A percentile compares a stretch with the other conserved stretches of the same genome.
Conservation (phyloP, 2,888 invertebrate genomes). For the Liodrosophila aerea region DNA sequence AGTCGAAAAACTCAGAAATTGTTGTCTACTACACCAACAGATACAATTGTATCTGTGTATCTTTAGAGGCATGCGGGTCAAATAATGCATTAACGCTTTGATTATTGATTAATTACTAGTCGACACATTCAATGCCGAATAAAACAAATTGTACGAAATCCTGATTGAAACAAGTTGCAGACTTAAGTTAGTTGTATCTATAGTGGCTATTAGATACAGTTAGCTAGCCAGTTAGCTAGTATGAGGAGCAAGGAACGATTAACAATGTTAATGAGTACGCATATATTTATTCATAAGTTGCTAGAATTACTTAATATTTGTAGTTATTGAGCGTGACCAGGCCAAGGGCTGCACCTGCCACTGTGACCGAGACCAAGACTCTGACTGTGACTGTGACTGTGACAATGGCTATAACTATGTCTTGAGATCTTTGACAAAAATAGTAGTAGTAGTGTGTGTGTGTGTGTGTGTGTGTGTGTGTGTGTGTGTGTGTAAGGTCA, state of each 20-base stretch:
- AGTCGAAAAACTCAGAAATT: too few relatives aligned
- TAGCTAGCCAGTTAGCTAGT: too few relatives aligned
- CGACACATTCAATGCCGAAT: too few relatives aligned
- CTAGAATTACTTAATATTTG: constrained; percentile 62
- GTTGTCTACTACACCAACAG: too few relatives aligned
- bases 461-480: constrained; percentile 51
- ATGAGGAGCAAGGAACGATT: too few relatives aligned
- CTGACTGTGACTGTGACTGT: constrained; percentile 9
- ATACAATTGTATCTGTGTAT: neutral
- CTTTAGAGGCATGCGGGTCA: neutral
- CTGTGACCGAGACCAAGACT: constrained; percentile 9
- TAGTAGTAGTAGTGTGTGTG: constrained; percentile 51
- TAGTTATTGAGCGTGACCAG: constrained; percentile 68
- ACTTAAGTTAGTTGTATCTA: too few relatives aligned
- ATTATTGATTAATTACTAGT: neutral
- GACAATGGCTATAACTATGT: constrained; percentile 12
- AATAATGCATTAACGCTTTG: too few relatives aligned
- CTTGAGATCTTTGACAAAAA: constrained; percentile 45
- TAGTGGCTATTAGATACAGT: too few relatives aligned
- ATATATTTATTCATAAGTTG: constrained; percentile 42
- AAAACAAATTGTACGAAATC: too few relatives aligned
- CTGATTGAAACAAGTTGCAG: too few relatives aligned
- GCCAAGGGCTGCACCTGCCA: constrained; percentile 54
- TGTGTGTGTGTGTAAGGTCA: constrained; percentile 56
- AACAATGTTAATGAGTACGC: neutral